Conservation (phyloP, 2,888 invertebrate genomes). For the Spilarctia lutea region DNA sequence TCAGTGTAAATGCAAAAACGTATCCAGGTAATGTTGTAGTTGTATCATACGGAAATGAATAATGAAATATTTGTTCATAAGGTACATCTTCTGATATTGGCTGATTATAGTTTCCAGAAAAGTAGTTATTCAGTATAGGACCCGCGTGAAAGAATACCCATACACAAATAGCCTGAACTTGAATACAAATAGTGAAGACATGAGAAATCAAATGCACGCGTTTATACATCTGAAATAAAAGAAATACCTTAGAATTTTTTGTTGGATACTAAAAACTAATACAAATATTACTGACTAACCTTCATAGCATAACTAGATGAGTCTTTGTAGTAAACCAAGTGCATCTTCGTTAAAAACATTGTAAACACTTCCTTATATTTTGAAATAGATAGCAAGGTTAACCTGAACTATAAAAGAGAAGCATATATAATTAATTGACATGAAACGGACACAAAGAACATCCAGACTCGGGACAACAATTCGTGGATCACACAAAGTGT, state of each 20-base stretch:
- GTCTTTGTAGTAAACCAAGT: conserved; percentile 28
- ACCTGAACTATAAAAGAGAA: conserved; percentile 21
- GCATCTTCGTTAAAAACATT: conserved; percentile 23
- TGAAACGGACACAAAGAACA: too few relatives aligned
- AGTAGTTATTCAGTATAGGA: conserved; percentile 1
- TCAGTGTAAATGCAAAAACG: not conserved
- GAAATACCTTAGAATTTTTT: not conserved
- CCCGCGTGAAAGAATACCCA: not conserved
- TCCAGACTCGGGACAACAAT: too few relatives aligned
- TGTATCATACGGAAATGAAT: conserved; percentile 1
- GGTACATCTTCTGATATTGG: not conserved
- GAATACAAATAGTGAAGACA: conserved; percentile 2
- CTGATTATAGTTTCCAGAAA: not conserved
- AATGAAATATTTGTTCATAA: conserved; percentile 7
- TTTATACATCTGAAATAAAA: conserved; percentile 12
- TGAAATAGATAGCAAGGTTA: conserved; percentile 4
- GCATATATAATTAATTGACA: too few relatives aligned
- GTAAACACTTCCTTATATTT: conserved; percentile 13
- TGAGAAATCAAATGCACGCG: conserved; percentile 7
- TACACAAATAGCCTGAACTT: not conserved
- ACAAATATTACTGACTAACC: conserved; percentile 16
- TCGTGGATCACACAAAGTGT: too few relatives aligned
- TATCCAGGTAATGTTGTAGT: conserved; percentile 4
- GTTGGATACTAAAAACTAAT: not conserved
- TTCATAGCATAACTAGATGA: conserved; percentile 24